Conservation (phyloP, 2,888 invertebrate genomes). For the Ischnura elegans region DNA sequence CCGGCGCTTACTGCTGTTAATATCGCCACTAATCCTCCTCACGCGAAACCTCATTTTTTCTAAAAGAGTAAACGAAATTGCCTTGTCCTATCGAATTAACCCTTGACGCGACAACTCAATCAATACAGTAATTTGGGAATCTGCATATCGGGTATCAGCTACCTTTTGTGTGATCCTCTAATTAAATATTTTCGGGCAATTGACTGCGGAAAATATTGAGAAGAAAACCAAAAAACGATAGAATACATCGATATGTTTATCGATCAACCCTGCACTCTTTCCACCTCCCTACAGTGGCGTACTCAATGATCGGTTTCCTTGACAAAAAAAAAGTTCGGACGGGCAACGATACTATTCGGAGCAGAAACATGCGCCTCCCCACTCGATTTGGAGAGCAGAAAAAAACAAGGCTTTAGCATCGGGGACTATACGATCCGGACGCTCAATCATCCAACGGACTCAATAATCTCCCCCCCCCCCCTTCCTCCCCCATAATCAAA, state of each 20-base stretch:
- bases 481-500: conserved; percentile 54
- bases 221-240: not conserved
- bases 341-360: not conserved
- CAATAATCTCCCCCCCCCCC: conserved; percentile 61
- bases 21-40: not conserved
- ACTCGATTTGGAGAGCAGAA: not conserved
- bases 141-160: not conserved
- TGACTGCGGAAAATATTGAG: not conserved
- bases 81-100: conserved; percentile 27
- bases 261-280: not conserved
- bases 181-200: conserved; percentile 10
- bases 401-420: not conserved
- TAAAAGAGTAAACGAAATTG: not conserved
- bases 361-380: not conserved
- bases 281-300: not conserved
- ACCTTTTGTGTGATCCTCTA: not conserved
- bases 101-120: not conserved
- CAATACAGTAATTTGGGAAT: not conserved
- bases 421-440: not conserved
- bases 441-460: conserved; percentile 36
- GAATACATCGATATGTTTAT: not conserved
- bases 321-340: not conserved
- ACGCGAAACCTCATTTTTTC: not conserved
- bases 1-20: not conserved
- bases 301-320: not conserved